phyloP scores from a whole-genome alignment of 2,797 vertebrate species.

The Melanotaenia maccullochi region DNA sequence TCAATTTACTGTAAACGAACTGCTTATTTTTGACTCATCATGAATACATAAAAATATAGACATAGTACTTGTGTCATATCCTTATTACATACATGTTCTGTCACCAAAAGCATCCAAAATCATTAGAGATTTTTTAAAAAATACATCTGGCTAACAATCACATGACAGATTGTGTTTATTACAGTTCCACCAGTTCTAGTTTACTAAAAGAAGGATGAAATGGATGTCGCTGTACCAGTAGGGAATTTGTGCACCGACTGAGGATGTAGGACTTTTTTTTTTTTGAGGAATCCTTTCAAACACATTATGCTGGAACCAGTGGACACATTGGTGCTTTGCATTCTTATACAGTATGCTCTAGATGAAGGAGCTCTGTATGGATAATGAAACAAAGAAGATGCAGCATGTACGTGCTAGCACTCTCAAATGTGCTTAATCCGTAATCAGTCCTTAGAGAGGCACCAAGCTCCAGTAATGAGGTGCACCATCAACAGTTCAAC shows the following conservation, averaged over 20 bases:
- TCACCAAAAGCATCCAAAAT: slow-evolving; percentile 36
- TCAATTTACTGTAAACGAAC: slow-evolving; percentile 22
- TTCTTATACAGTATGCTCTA: slow-evolving; percentile 56
- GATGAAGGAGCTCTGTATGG: slow-evolving; percentile 55
- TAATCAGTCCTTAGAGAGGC: slow-evolving; percentile 79
- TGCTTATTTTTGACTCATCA: neutral
- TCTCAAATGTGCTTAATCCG: slow-evolving; percentile 73
- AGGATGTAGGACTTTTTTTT: slow-evolving; percentile 22
- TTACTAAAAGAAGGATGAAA: slow-evolving; percentile 42
- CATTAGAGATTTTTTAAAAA: slow-evolving; percentile 30
- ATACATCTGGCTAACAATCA: slow-evolving; percentile 19
- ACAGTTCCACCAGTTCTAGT: slow-evolving; percentile 50
- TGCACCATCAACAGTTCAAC: slow-evolving; percentile 71
- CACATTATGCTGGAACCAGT: slow-evolving; percentile 21
- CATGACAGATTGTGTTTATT: slow-evolving; percentile 43
- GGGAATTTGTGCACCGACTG: slow-evolving; percentile 15
- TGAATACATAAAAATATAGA: slow-evolving; percentile 19
- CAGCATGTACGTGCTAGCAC: slow-evolving; percentile 64
- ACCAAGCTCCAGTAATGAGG: slow-evolving; percentile 74
- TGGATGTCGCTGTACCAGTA: slow-evolving; percentile 10
- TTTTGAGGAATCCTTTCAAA: slow-evolving; percentile 24
- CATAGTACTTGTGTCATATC: neutral
- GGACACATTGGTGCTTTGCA: slow-evolving; percentile 24
- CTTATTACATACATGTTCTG: slow-evolving; percentile 23
- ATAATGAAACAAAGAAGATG: slow-evolving; percentile 66